phyloP scores from a whole-genome alignment of 2,113 vertebrate genomes.

The Rhadina sibilatrix region DNA sequence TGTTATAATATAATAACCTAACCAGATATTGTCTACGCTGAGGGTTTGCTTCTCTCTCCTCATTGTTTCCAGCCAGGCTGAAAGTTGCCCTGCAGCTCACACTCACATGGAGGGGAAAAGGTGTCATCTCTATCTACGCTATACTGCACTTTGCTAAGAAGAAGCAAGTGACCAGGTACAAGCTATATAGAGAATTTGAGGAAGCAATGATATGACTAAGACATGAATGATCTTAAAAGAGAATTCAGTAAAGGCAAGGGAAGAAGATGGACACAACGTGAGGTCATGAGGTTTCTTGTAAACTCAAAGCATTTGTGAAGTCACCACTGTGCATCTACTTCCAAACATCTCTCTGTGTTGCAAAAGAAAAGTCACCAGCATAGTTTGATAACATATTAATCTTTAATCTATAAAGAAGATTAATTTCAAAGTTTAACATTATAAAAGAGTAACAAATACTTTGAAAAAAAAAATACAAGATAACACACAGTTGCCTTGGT shows the following conservation, averaged over 20 bases:
- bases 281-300: background rate
- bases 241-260: background rate
- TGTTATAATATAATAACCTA: no score
- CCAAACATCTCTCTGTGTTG: background rate
- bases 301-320: background rate
- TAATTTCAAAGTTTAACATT: slow-evolving; percentile 72
- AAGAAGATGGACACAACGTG: background rate
- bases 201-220: background rate
- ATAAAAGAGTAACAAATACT: slow-evolving; percentile 63
- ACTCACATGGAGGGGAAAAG: background rate
- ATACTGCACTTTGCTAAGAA: background rate
- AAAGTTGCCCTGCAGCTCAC: background rate
- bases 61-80: background rate
- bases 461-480: slow-evolving; percentile 18
- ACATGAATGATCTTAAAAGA: background rate
- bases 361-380: background rate
- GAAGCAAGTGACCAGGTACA: background rate
- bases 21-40: background rate
- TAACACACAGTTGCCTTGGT: background rate
- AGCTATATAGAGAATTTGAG: background rate
- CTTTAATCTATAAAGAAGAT: slow-evolving; percentile 73
- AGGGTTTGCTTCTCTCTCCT: background rate
- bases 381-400: slow-evolving; percentile 42
- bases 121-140: background rate
- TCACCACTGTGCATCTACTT: background rate